Conservation (phyloP, 2,113 vertebrate genomes). For the Pica pica region DNA sequence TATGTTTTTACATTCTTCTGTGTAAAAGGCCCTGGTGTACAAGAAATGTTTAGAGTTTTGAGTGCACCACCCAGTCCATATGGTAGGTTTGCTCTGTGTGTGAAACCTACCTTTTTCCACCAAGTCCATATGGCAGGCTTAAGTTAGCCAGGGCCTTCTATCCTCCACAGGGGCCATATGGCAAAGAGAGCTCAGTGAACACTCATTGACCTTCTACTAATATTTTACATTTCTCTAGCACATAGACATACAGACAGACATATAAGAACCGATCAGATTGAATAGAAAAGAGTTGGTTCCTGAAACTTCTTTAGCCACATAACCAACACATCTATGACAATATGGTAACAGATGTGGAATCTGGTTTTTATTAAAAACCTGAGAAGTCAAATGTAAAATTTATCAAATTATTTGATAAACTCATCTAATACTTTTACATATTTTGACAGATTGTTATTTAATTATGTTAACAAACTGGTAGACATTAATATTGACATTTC, state of each 20-base stretch:
- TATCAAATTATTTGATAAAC: constrained; percentile 52
- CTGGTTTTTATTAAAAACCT: constrained; percentile 51
- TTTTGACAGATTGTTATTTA: constrained; percentile 47
- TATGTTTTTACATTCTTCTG: constrained; percentile 72
- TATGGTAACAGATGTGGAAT: constrained; percentile 3
- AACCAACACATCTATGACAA: constrained; percentile 53
- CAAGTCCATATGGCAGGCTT: constrained; percentile 75
- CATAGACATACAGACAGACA: constrained; percentile 7
- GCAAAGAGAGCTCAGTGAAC: constrained; percentile 62
- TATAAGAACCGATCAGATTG: constrained; percentile 43
- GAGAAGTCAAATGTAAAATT: constrained; percentile 25
- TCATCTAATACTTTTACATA: constrained; percentile 29
- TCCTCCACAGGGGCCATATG: constrained; percentile 77
- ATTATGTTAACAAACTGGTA: constrained; percentile 35
- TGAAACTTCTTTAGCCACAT: constrained; percentile 51
- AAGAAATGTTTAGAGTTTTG: constrained; percentile 63
- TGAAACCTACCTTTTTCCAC: constrained; percentile 72
- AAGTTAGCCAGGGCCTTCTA: constrained; percentile 71
- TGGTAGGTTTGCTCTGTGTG: constrained; percentile 71
- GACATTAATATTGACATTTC: neutral
- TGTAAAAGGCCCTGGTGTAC: constrained; percentile 52
- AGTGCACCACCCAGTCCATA: constrained; percentile 75
- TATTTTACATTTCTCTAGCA: constrained; percentile 69
- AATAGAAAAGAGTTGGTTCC: constrained; percentile 21
- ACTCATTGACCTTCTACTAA: constrained; percentile 75